These are phyloP conservation scores for Trissolcus brochymenae DNA, from an alignment of 2,888 invertebrate species.

Conservation along the genomic window DNA sequence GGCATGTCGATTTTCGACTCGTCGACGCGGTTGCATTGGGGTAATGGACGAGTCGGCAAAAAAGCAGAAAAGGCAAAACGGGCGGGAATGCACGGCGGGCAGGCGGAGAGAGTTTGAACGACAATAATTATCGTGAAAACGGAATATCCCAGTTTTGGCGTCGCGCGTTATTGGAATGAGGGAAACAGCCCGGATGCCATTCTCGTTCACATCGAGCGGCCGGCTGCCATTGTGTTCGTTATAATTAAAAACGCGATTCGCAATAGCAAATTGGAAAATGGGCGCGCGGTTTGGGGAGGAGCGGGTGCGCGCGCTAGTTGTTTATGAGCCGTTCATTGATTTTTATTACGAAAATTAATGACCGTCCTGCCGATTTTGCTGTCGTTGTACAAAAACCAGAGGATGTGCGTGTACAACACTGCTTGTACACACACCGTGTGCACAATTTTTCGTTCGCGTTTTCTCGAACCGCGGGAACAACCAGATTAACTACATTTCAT, in stretches of 20 bases:
- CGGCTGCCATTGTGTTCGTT: slow-evolving; percentile 76
- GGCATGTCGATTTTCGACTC: slow-evolving; percentile 58
- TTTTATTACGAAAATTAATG: slow-evolving; percentile 76
- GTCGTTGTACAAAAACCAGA: slow-evolving; percentile 66
- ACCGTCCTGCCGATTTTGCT: slow-evolving; percentile 73
- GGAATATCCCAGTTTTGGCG: slow-evolving; percentile 70
- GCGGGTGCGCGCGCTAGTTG: slow-evolving; percentile 72
- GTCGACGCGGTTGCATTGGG: slow-evolving; percentile 52
- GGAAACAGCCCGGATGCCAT: slow-evolving; percentile 71
- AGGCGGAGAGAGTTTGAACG: slow-evolving; percentile 65
- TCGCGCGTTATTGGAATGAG: slow-evolving; percentile 63
- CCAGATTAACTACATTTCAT: background rate
- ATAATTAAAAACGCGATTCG: slow-evolving; percentile 77
- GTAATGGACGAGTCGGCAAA: slow-evolving; percentile 57
- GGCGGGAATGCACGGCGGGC: slow-evolving; percentile 14
- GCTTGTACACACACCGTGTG: background rate
- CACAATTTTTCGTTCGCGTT: slow-evolving; percentile 23
- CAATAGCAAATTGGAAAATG: slow-evolving; percentile 77
- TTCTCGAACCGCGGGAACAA: slow-evolving; percentile 36
- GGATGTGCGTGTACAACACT: slow-evolving; percentile 55
- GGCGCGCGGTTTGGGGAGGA: slow-evolving; percentile 63
- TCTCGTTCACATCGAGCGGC: slow-evolving; percentile 66
- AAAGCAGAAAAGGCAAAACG: slow-evolving; percentile 55
- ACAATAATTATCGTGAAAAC: slow-evolving; percentile 75
- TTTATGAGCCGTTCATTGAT: slow-evolving; percentile 69